Evolutionary conservation across 2,113 vertebrate genomes (phyloP), one percentile per base, ranked within the genome.

Genomic region (Myotis brandtii): DNA sequence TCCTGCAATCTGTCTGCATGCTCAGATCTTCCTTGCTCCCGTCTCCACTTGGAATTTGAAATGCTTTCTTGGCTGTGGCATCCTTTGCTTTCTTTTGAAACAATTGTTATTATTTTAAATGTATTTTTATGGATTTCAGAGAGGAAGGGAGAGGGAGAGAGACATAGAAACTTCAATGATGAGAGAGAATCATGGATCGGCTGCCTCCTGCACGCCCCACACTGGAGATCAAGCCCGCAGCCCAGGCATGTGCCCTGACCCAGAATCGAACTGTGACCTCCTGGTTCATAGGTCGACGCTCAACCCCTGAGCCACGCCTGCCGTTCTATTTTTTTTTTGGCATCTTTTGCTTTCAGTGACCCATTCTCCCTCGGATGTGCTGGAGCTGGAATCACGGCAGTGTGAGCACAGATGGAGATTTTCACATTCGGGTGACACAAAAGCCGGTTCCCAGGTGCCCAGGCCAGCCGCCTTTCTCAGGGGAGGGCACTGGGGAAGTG

Each of bases 281-380:
- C 54, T 21, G 54, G 54, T 20, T 56, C 54, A 9, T 21, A 56
- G 54, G 54, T 56, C 8, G 18, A 21, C 54, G 2, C 54, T 56
- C 54, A 56, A 56, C 18, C 54, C 54, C 54, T 21, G 54, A 56
- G 54, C 54, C 20, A 0, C 6, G 21, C 54, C 54, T 56, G 20
- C 54, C 2, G 20, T 56, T 56, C 54, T 9, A 21, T 56, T 48
- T 56, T 21, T 56, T 21, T 21, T 21, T 21, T 20, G 10, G 72
- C 75, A 40, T 66, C 89, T 48, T 52, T 92, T n/a, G 67, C 72
- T 87, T 80, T 89, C 83, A 79, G 48, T 12, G 48, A 92, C 70
- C 91, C 32, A 14, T 30, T 77, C 72, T 82, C 14, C 32, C 43
- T 40, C 18, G 69, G 67, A 80, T 11, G 2, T 8, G 52, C 64